These are phyloP conservation scores for Pandemis heparana DNA, from an alignment of 2,888 invertebrate species.

Conservation along the genomic window DNA sequence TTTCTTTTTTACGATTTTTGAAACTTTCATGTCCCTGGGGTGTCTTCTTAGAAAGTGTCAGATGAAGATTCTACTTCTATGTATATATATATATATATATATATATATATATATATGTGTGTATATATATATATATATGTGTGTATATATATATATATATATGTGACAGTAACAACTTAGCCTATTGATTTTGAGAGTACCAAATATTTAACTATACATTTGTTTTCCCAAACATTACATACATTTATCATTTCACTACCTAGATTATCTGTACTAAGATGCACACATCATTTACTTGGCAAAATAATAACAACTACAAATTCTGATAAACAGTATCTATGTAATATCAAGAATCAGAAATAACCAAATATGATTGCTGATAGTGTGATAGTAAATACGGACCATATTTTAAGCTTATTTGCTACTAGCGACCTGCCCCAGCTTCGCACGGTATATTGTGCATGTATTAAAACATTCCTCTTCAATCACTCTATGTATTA, in stretches of 20 bases:
- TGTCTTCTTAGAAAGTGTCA: too few species aligned
- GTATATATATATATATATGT: too few species aligned
- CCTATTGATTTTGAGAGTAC: background rate
- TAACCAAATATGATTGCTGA: constrained; percentile 21
- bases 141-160: too few species aligned
- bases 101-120: too few species aligned
- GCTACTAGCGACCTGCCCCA: background rate
- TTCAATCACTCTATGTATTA: too few species aligned
- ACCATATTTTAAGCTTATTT: background rate
- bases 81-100: too few species aligned
- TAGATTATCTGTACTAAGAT: background rate
- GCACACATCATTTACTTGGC: background rate
- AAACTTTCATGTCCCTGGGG: too few species aligned
- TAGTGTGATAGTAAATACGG: background rate
- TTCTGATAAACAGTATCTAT: constrained; percentile 30
- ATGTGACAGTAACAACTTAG: background rate
- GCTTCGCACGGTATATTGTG: too few species aligned
- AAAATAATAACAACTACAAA: constrained; percentile 29
- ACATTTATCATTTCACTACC: background rate
- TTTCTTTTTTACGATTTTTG: too few species aligned
- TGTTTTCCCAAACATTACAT: background rate
- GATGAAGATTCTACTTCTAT: too few species aligned
- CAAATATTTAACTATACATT: background rate
- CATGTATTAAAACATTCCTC: too few species aligned
- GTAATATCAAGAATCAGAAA: constrained; percentile 18